Conservation (phyloP, 2,888 invertebrate species). For the Clanis bilineata region DNA sequence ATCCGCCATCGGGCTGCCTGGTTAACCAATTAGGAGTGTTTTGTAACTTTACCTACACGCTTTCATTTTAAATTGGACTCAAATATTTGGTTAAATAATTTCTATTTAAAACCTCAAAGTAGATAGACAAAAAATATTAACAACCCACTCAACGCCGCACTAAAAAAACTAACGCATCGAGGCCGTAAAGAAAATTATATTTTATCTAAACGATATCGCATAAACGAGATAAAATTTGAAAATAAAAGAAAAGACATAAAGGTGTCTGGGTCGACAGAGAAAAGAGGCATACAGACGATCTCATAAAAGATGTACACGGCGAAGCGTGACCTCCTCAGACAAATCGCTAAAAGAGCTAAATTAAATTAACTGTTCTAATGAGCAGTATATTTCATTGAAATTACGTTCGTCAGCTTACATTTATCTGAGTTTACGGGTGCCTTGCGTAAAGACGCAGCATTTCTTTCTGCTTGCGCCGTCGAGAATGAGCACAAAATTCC, state of each 20-base stretch:
- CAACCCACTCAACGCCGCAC: not conserved
- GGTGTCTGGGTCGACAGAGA: not conserved
- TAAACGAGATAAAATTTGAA: not conserved
- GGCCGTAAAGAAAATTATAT: not conserved
- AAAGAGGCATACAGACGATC: conserved; percentile 5
- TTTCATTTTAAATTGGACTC: not conserved
- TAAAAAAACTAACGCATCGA: not conserved
- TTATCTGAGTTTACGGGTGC: conserved; percentile 63
- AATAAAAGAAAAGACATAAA: not conserved
- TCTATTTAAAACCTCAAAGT: not conserved
- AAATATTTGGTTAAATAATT: not conserved
- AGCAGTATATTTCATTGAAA: conserved; percentile 63
- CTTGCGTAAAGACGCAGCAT: conserved; percentile 60
- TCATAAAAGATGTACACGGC: conserved; percentile 11
- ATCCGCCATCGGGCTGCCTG: conserved; percentile 54
- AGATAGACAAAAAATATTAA: not conserved
- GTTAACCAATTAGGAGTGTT: conserved; percentile 65
- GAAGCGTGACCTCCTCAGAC: conserved; percentile 29
- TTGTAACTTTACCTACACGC: conserved; percentile 33
- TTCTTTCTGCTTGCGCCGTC: conserved; percentile 60
- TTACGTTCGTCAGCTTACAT: conserved; percentile 67
- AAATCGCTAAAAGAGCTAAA: conserved; percentile 44
- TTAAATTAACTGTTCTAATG: conserved; percentile 59
- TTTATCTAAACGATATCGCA: conserved; percentile 3
- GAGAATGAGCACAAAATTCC: conserved; percentile 73